Base-by-base conservation (phyloP, 2,888 invertebrate genomes). In the Adelognathus sp. region DNA sequence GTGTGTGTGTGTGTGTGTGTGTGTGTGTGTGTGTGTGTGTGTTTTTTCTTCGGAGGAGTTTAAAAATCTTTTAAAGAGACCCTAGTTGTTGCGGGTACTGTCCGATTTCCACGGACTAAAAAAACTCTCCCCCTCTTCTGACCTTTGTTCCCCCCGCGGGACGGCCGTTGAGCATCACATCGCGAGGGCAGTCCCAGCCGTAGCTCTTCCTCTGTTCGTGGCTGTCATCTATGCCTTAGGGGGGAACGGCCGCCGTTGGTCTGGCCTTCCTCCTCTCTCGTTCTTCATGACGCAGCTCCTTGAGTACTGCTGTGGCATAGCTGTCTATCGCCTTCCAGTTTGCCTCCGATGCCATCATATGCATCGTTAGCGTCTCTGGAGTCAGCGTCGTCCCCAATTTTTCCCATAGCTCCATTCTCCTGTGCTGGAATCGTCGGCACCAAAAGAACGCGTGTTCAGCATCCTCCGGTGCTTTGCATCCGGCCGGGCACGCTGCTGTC, bases 131-230 rank as follows among this genome's bases (percentile, higher is more conserved):
- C n/a, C n/a, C n/a, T n/a, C n/a, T n/a, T n/a, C n/a, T n/a, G n/a
- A n/a, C n/a, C n/a, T n/a, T n/a, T n/a, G n/a, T n/a, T n/a, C n/a
- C 41, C 63, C 61, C 54, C 71, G 54, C 76, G 56, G 63, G 5
- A 76, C 70, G 52, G 70, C 71, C 70, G 29, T 54, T 39, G 60
- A 41, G 71, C 71, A 76, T 76, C 61, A 76, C 70, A 52, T 71
- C 76, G 76, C 54, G 54, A 27, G 61, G 50, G 56, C 31, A 36
- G 73, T 33, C 66, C 36, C 39, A 60, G 66, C 67, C 46, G n/a
- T 44, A 33, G 52, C 63, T 73, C 21, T 73, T 52, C 63, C 52
- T 14, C 63, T 27, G 3, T 31, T 11, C 33, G 33, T 33, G 33
- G 6, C 4, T 18, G 16, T 56, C 56, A 9, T 33, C 6, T 18